Evolutionary conservation across 2,888 invertebrate species (phyloP).

Genomic region (Tenthredo distinguenda): DNA sequence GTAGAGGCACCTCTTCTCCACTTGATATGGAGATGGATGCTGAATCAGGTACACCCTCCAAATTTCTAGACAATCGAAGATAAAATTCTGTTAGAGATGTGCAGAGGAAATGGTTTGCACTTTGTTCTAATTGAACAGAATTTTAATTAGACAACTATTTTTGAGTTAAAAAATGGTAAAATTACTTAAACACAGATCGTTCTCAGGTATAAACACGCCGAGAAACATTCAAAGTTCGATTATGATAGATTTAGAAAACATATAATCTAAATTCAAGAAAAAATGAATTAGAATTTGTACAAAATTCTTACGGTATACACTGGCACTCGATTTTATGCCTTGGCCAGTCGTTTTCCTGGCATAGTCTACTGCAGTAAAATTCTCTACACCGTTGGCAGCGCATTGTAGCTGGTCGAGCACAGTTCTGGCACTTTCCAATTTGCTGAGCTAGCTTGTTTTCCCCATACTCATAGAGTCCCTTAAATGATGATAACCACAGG

Average conservation of each 20-base stretch:
- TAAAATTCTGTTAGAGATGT: background rate
- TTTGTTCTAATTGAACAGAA: background rate
- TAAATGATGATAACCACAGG: background rate
- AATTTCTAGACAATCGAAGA: background rate
- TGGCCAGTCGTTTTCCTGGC: conserved; percentile 71
- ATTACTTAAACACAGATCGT: background rate
- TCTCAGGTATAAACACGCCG: background rate
- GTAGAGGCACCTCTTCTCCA: background rate
- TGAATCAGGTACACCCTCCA: conserved; percentile 1
- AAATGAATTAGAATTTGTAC: background rate
- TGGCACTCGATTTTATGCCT: conserved; percentile 68
- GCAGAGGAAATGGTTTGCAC: background rate
- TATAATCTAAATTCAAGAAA: background rate
- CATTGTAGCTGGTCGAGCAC: conserved; percentile 56
- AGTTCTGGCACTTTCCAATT: conserved; percentile 60
- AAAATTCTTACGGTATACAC: conserved; percentile 67
- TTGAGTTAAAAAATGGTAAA: background rate
- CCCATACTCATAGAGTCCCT: conserved; percentile 69
- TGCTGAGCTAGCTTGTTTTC: conserved; percentile 58
- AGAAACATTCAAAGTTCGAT: background rate
- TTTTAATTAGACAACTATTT: background rate
- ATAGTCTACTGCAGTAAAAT: conserved; percentile 70
- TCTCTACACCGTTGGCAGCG: conserved; percentile 66
- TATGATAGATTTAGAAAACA: background rate
- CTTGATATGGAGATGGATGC: conserved; percentile 19